Evolutionary conservation across 2,888 invertebrate genomes (phyloP), one percentile per base, ranked within the genome.

Genomic region (Drosophila lacicola): DNA sequence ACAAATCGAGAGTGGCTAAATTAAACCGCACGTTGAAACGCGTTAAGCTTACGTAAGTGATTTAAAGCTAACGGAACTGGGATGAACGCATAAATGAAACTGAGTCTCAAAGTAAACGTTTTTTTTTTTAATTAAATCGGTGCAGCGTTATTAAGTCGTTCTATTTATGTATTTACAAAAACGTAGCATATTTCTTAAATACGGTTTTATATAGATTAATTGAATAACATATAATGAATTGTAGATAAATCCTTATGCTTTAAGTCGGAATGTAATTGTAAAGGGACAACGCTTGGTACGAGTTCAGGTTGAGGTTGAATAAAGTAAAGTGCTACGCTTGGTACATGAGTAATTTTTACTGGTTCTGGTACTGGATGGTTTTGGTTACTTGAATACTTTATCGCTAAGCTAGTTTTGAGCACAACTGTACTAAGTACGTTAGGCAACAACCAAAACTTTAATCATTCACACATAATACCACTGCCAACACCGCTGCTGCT

Each of bases 381-480:
- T 70, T 36, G 47, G 39, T 55, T 65, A 60, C 44, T 74, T 74
- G 37, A 57, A 62, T 75, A 60, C 49, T 79, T 79, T 61, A 55
- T 66, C 68, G 49, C 54, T 71, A 71, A 68, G 50, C 71, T 76
- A 72, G 53, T 61, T 67, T 78, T 73, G 67, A 73, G 78, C 70
- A 78, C 53, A 82, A 71, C 61, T 76, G 68, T 65, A 68, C 53
- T 79, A 79, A 69, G 70, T 75, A 74, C 62, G 61, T 83, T 69
- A 66, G 71, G 78, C 75, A 74, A 72, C 70, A 81, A 78, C 66
- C 75, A 83, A 75, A 79, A 79, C 69, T 67, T 65, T 49, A 72
- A 77, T 74, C 84, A 84, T 84, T 84, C 84, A 84, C 84, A 84
- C 84, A 84, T 78, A 68, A 69, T 58, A 75, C 70, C 74, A 78